phyloP scores from a whole-genome alignment of 2,888 invertebrate species.

The Chrysolina americana region DNA sequence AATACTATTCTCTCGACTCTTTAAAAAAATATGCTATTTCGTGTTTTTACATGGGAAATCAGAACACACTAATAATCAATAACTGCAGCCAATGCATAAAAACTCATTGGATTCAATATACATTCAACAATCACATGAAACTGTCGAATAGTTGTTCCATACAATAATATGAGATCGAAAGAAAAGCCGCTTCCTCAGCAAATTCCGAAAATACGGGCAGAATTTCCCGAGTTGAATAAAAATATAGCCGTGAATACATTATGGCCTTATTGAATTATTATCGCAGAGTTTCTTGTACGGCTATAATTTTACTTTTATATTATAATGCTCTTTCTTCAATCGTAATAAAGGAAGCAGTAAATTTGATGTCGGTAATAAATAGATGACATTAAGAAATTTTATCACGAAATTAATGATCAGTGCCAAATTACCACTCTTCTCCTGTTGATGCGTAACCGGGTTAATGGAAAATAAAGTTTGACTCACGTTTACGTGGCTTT shows the following conservation, averaged over 20 bases:
- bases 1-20: too few relatives aligned
- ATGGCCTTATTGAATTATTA: too few relatives aligned
- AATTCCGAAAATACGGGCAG: neutral
- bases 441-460: neutral
- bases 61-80: too few relatives aligned
- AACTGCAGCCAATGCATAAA: too few relatives aligned
- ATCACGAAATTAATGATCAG: neutral
- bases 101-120: too few relatives aligned
- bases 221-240: neutral
- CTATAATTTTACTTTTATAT: neutral
- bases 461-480: neutral
- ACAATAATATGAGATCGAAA: neutral
- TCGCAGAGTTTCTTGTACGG: constrained; percentile 6
- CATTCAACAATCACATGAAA: too few relatives aligned
- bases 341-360: constrained; percentile 1
- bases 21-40: too few relatives aligned
- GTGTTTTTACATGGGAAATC: too few relatives aligned
- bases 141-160: neutral
- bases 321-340: constrained; percentile 26
- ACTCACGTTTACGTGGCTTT: too few relatives aligned
- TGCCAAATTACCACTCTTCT: neutral
- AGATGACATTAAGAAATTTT: neutral
- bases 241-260: constrained; percentile 31
- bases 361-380: constrained; percentile 11
- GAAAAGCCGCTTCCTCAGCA: neutral